phyloP scores from a whole-genome alignment of 2,797 vertebrate genomes.

The Dromococcyx pavoninus region DNA sequence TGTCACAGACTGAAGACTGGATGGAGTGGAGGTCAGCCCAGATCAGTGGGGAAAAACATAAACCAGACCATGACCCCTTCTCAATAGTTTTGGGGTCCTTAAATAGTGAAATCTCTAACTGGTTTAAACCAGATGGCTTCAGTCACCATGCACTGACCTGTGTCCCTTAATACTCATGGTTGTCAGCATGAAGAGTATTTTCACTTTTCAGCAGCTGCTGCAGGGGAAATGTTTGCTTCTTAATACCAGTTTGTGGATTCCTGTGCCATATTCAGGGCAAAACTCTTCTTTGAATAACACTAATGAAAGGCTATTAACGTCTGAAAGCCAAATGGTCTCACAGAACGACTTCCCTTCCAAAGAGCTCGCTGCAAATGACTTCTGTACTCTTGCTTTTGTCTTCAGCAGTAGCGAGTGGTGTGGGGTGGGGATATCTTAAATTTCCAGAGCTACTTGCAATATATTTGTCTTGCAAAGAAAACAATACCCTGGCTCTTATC shows the following conservation, averaged over 20 bases:
- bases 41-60: too few relatives aligned
- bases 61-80: neutral
- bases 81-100: neutral
- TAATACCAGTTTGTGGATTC: neutral
- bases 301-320: neutral
- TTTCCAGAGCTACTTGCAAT: neutral
- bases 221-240: neutral
- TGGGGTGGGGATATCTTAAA: neutral
- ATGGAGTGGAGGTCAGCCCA: neutral
- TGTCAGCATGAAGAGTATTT: neutral
- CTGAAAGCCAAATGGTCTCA: neutral
- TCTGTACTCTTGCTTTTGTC: neutral
- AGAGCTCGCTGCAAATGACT: neutral
- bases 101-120: neutral
- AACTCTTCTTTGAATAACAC: neutral
- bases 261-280: neutral
- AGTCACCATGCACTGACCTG: neutral
- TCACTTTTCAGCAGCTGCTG: neutral
- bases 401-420: neutral
- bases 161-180: neutral
- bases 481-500: conserved; percentile 8
- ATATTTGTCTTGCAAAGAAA: neutral
- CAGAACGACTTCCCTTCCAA: neutral
- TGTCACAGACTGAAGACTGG: neutral
- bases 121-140: neutral